Evolutionary conservation across 2,888 invertebrate species (phyloP).

Genomic region (Vanessa cardui): DNA sequence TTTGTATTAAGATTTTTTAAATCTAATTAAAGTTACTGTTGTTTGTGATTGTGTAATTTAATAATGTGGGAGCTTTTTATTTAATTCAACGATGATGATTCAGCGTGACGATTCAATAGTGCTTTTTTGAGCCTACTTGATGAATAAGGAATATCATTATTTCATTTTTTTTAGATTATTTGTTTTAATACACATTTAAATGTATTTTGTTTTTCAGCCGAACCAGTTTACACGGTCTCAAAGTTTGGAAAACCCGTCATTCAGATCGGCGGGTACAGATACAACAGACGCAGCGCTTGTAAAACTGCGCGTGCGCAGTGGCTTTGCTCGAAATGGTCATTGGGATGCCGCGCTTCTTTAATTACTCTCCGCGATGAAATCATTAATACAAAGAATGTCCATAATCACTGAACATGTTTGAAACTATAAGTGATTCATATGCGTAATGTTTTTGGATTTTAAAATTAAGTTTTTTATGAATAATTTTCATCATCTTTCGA

Average conservation of each 20-base stretch:
- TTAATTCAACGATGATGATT: too few relatives aligned
- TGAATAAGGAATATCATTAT: too few relatives aligned
- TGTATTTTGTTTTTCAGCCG: slow-evolving; percentile 17
- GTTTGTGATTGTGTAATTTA: too few relatives aligned
- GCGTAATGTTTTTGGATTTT: too few relatives aligned
- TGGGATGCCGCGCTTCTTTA: slow-evolving; percentile 45
- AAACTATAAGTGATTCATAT: neutral
- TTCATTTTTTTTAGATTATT: too few relatives aligned
- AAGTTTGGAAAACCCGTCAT: slow-evolving; percentile 51
- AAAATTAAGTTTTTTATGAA: too few relatives aligned
- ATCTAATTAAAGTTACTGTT: too few relatives aligned
- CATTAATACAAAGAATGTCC: slow-evolving; percentile 26
- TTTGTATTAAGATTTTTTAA: too few relatives aligned
- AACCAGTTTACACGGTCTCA: slow-evolving; percentile 35
- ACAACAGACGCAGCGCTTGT: slow-evolving; percentile 42
- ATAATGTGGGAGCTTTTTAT: too few relatives aligned
- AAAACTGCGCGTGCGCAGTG: slow-evolving; percentile 48
- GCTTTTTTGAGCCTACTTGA: too few relatives aligned
- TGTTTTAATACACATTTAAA: neutral
- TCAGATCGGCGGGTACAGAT: slow-evolving; percentile 41
- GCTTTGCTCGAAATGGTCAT: slow-evolving; percentile 52
- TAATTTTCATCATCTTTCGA: too few relatives aligned
- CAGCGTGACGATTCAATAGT: too few relatives aligned
- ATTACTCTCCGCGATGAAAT: slow-evolving; percentile 36
- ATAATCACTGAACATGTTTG: slow-evolving; percentile 32